These are phyloP conservation scores for Toxotes chatareus DNA, from an alignment of 2,113 vertebrate genomes.

Conservation along the genomic window DNA sequence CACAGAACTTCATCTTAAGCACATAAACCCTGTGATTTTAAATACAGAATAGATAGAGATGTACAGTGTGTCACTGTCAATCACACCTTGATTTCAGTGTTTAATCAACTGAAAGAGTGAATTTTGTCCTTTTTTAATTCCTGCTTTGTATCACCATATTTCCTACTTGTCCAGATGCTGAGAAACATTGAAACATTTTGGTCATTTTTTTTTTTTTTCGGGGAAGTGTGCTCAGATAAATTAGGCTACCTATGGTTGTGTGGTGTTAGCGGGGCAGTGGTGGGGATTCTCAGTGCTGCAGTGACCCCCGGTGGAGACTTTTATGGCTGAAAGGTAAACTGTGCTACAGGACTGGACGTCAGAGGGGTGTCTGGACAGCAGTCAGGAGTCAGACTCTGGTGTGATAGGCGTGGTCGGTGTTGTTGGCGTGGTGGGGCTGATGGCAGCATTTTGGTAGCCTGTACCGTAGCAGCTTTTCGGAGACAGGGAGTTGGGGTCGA, in stretches of 20 bases:
- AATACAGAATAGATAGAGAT: slow-evolving; percentile 30
- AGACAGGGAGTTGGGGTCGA: slow-evolving; percentile 79
- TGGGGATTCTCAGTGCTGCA: slow-evolving; percentile 37
- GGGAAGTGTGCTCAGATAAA: slow-evolving; percentile 21
- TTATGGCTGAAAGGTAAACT: slow-evolving; percentile 41
- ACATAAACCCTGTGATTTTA: slow-evolving; percentile 32
- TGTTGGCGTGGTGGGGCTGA: slow-evolving; percentile 76
- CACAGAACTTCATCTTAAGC: slow-evolving; percentile 23
- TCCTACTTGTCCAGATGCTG: slow-evolving; percentile 6
- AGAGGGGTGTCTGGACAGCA: slow-evolving; percentile 10
- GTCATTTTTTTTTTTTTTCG: slow-evolving; percentile 4
- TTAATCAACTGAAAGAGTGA: background rate
- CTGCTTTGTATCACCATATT: background rate
- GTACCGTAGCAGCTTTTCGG: slow-evolving; percentile 89
- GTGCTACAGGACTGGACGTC: slow-evolving; percentile 22
- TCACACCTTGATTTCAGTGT: slow-evolving; percentile 32
- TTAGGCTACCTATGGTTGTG: slow-evolving; percentile 28
- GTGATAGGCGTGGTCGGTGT: slow-evolving; percentile 80
- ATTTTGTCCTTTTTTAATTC: slow-evolving; percentile 3
- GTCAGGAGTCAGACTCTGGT: slow-evolving; percentile 94
- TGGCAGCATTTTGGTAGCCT: slow-evolving; percentile 89
- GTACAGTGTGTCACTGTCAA: slow-evolving; percentile 4
- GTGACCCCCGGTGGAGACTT: slow-evolving; percentile 46
- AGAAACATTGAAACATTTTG: background rate
- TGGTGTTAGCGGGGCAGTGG: slow-evolving; percentile 18